These are phyloP conservation scores for Sinella curviseta DNA, from an alignment of 1,140 invertebrate genomes.

Conservation along the genomic window DNA sequence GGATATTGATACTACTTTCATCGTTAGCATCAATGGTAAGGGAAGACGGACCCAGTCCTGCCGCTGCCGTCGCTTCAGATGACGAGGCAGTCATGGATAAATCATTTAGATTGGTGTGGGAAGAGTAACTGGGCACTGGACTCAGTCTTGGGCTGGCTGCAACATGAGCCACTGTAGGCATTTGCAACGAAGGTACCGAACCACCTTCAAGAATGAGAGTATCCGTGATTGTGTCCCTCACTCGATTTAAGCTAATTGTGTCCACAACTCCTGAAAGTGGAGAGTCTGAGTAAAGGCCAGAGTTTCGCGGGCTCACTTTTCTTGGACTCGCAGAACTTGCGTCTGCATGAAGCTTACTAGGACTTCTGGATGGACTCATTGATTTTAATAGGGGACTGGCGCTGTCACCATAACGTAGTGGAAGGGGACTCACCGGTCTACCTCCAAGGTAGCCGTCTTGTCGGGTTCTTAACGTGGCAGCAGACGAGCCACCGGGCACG, in stretches of 20 bases:
- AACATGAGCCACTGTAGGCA: constrained; percentile 31
- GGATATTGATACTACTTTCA: constrained; percentile 37
- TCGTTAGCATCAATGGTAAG: background rate
- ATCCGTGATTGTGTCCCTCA: constrained; percentile 26
- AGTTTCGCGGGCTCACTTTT: constrained; percentile 28
- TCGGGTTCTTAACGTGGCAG: constrained; percentile 59
- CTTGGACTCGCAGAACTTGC: constrained; percentile 19
- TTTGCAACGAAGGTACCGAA: constrained; percentile 6
- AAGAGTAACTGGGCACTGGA: constrained; percentile 41
- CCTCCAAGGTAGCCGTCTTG: constrained; percentile 64
- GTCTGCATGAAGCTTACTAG: background rate
- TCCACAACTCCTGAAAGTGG: constrained; percentile 12
- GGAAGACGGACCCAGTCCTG: constrained; percentile 13
- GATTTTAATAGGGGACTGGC: constrained; percentile 22
- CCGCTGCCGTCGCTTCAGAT: constrained; percentile 10
- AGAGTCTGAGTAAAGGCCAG: constrained; percentile 27
- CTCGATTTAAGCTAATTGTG: constrained; percentile 33
- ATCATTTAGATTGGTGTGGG: constrained; percentile 39
- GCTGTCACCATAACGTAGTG: constrained; percentile 28
- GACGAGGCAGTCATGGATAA: constrained; percentile 34
- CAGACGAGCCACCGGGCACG: background rate
- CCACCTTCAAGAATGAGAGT: background rate
- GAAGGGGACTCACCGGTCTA: constrained; percentile 29
- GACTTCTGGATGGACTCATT: constrained; percentile 35
- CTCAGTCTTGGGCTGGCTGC: constrained; percentile 36